phyloP scores from a whole-genome alignment of 2,113 vertebrate genomes.

The Ifrita kowaldi region DNA sequence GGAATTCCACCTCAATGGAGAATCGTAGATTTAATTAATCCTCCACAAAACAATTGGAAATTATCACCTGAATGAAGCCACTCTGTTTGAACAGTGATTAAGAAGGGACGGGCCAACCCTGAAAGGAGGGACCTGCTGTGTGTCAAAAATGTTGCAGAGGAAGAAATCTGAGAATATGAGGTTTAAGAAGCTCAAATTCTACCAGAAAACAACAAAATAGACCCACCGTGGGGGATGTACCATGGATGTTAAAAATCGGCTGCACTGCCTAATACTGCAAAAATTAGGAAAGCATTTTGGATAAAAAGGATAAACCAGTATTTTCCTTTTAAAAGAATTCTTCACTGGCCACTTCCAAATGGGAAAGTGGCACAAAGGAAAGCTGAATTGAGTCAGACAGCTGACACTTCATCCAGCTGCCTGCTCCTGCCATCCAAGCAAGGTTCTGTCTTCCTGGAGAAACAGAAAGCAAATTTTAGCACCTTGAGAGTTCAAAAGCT shows the following conservation, averaged over 20 bases:
- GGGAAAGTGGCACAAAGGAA: not conserved
- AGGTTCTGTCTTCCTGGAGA: not conserved
- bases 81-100: too few species aligned
- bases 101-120: not conserved
- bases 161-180: not conserved
- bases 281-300: not conserved
- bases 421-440: not conserved
- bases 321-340: not conserved
- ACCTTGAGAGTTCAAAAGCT: not conserved
- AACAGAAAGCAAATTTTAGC: not conserved
- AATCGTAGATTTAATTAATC: not conserved
- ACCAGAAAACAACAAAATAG: not conserved
- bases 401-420: not conserved
- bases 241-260: not conserved
- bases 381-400: not conserved
- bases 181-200: not conserved
- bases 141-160: not conserved
- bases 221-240: too few species aligned
- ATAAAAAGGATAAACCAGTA: not conserved
- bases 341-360: not conserved
- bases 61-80: not conserved
- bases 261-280: not conserved
- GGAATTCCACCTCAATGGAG: not conserved
- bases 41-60: not conserved
- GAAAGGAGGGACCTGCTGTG: not conserved